phyloP scores from a whole-genome alignment of 2,113 vertebrate species.

The Melanocharis versteri region DNA sequence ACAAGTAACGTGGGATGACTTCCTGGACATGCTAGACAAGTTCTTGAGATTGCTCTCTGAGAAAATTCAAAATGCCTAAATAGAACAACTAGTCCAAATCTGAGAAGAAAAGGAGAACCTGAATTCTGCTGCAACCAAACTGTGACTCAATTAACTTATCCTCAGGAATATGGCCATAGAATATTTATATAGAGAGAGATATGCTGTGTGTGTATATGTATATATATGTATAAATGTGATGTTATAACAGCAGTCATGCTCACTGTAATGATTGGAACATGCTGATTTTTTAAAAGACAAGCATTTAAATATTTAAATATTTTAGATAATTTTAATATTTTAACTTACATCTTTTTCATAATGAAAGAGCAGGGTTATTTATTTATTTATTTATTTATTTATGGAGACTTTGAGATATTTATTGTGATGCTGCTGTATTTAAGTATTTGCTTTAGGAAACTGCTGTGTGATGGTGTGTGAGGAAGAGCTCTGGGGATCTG shows the following conservation, averaged over 20 bases:
- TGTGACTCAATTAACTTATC: conserved; percentile 8
- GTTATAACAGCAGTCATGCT: background rate
- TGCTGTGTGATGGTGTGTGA: background rate
- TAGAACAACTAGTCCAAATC: background rate
- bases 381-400: background rate
- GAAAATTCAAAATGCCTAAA: background rate
- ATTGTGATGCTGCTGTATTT: background rate
- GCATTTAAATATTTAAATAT: background rate
- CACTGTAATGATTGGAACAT: background rate
- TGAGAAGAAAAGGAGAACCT: background rate
- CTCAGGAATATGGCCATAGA: background rate
- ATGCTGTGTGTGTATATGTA: fast-evolving
- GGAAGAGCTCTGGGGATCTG: background rate
- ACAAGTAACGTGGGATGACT: background rate
- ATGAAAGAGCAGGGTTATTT: background rate
- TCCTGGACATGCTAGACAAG: background rate
- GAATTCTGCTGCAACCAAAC: background rate
- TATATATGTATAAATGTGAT: background rate
- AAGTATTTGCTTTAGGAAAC: background rate
- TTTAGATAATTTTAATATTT: background rate
- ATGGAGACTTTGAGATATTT: background rate
- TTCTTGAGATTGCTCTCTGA: background rate
- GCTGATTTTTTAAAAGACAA: background rate
- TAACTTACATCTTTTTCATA: background rate
- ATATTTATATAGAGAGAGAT: background rate